Conservation (phyloP, 2,888 invertebrate species). For the Iselma pallidipennis region DNA sequence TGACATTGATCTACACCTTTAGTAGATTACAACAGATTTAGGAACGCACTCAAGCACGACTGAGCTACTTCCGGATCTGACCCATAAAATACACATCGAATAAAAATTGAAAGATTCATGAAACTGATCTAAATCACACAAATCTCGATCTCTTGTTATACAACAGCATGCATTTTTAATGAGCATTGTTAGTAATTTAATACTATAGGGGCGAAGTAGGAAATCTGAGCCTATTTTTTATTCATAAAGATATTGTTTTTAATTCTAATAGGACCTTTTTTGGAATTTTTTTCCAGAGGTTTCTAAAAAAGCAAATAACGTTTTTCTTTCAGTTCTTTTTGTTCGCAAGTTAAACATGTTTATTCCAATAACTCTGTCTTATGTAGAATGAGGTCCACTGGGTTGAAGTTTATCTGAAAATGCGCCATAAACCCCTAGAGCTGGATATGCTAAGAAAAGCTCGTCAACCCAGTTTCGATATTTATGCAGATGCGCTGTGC, state of each 20-base stretch:
- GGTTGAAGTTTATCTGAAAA: no score
- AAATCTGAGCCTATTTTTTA: neutral
- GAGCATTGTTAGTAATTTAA: neutral
- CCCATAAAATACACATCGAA: neutral
- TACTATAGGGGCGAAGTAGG: neutral
- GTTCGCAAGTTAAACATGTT: no score
- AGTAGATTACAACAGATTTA: neutral
- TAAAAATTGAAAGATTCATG: neutral
- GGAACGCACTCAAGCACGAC: neutral
- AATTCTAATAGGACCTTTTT: no score
- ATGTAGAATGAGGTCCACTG: no score
- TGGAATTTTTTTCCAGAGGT: no score
- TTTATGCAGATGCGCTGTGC: conserved; percentile 32
- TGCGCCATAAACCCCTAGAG: no score
- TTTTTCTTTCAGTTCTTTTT: no score
- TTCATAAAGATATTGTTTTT: neutral
- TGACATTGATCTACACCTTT: conserved; percentile 19
- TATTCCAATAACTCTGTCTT: no score
- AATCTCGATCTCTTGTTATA: no score
- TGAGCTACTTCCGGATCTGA: neutral
- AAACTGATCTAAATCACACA: neutral
- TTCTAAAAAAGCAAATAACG: no score
- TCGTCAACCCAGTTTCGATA: conserved; percentile 6
- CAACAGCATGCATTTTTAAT: neutral
- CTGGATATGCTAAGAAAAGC: neutral